phyloP scores from a whole-genome alignment of 1,140 invertebrate genomes.

The Mya arenaria region DNA sequence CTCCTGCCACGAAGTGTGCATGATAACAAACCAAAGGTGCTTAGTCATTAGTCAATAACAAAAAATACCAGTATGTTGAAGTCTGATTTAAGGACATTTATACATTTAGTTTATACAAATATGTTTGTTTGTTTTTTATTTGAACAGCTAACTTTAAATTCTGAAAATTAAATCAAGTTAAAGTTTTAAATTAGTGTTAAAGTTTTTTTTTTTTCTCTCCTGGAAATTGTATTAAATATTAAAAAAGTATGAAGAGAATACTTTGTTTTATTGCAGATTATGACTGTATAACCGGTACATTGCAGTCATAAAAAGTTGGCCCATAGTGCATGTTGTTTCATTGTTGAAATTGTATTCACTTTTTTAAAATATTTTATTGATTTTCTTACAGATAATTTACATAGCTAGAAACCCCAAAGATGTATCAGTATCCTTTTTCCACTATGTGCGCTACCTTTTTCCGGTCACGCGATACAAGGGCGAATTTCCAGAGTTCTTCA shows the following conservation, averaged over 20 bases:
- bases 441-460: slow-evolving; percentile 86
- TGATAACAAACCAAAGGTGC: slow-evolving; percentile 84
- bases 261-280: too few species aligned
- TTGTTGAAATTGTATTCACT: too few species aligned
- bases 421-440: slow-evolving; percentile 94
- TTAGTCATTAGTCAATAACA: background rate
- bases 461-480: slow-evolving; percentile 84
- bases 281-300: too few species aligned
- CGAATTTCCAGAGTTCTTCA: slow-evolving; percentile 89
- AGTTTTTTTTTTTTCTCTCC: background rate
- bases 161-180: background rate
- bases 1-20: slow-evolving; percentile 78
- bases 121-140: background rate
- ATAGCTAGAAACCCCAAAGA: slow-evolving; percentile 96
- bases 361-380: background rate
- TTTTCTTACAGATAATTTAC: slow-evolving; percentile 89
- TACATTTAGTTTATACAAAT: background rate
- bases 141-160: background rate
- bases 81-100: background rate
- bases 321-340: too few species aligned
- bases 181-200: background rate
- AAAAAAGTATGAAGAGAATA: too few species aligned
- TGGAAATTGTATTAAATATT: background rate
- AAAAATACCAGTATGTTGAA: background rate
- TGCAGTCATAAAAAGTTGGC: too few species aligned